Evolutionary conservation across 2,797 vertebrate genomes (phyloP).

Genomic region (Rhyacichthys aspro): DNA sequence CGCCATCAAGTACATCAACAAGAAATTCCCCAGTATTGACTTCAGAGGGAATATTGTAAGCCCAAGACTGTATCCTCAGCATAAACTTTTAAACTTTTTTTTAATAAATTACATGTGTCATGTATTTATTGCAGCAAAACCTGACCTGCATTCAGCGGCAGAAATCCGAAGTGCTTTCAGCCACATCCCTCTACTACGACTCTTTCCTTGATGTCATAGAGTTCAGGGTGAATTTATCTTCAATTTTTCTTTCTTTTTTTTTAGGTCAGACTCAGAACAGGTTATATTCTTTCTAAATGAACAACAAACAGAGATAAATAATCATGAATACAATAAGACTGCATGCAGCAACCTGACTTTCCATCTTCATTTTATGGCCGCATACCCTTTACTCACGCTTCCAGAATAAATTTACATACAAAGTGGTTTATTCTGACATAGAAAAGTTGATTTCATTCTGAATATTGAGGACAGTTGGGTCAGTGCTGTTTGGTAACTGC

Average conservation of each 20-base stretch:
- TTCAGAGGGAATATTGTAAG: conserved; percentile 82
- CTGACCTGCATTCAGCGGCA: conserved; percentile 88
- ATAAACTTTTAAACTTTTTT: neutral
- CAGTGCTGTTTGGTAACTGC: conserved; percentile 12
- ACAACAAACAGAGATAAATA: conserved; percentile 13
- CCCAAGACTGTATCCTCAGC: neutral
- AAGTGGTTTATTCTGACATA: conserved; percentile 43
- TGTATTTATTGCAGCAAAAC: conserved; percentile 81
- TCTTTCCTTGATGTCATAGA: conserved; percentile 94
- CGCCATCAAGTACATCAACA: conserved; percentile 91
- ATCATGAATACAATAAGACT: neutral
- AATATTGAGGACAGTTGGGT: conserved; percentile 13
- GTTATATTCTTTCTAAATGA: neutral
- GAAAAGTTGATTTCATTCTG: conserved; percentile 24
- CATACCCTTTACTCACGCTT: conserved; percentile 14
- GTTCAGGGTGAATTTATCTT: conserved; percentile 86
- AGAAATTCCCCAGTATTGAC: conserved; percentile 93
- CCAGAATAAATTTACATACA: conserved; percentile 59
- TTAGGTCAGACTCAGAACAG: neutral
- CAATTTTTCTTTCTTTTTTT: neutral
- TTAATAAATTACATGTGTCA: conserved; percentile 1
- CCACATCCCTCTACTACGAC: conserved; percentile 83
- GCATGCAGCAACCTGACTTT: neutral
- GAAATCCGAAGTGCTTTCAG: conserved; percentile 82
- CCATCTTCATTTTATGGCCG: neutral